Percentiles rank a stretch among this genome's conserved stretches.
Conservation (phyloP, 1,140 invertebrate species). For the Coptotermes formosanus region DNA sequence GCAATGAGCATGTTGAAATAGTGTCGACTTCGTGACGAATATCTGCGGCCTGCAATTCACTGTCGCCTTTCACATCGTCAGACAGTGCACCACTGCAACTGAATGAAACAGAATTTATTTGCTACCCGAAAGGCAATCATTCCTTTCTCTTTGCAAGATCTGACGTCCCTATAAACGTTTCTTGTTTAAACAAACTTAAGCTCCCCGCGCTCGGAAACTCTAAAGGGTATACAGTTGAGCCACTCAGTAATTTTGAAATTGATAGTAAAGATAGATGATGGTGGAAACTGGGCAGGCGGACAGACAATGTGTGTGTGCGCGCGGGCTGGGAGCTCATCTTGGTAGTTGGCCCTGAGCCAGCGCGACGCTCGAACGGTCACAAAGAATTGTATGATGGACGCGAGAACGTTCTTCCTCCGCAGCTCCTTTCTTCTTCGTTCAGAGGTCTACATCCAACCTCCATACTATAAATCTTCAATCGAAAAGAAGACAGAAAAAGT, state of each 20-base stretch:
- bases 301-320: slow-evolving; percentile 6
- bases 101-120: too few relatives aligned
- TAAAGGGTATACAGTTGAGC: not conserved
- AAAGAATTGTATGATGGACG: slow-evolving; percentile 20
- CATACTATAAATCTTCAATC: slow-evolving; percentile 24
- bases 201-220: not conserved
- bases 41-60: too few relatives aligned
- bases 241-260: slow-evolving; percentile 13
- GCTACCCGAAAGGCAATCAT: not conserved
- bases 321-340: not conserved
- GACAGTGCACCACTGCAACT: too few relatives aligned
- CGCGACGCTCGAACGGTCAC: not conserved
- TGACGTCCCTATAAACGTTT: not conserved
- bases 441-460: slow-evolving; percentile 23
- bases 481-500: slow-evolving; percentile 2
- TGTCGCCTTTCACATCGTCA: too few relatives aligned
- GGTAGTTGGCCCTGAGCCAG: not conserved
- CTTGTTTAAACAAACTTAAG: not conserved
- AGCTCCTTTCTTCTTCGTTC: not conserved
- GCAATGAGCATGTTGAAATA: too few relatives aligned
- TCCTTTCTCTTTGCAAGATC: not conserved
- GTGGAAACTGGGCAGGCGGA: not conserved
- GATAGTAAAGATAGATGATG: slow-evolving; percentile 13
- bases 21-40: too few relatives aligned
- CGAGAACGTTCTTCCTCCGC: not conserved